Percentiles rank a stretch among this genome's conserved stretches.
These are phyloP conservation scores for Ceyx cyanopectus DNA, from an alignment of 2,113 vertebrate genomes.

Conservation along the genomic window DNA sequence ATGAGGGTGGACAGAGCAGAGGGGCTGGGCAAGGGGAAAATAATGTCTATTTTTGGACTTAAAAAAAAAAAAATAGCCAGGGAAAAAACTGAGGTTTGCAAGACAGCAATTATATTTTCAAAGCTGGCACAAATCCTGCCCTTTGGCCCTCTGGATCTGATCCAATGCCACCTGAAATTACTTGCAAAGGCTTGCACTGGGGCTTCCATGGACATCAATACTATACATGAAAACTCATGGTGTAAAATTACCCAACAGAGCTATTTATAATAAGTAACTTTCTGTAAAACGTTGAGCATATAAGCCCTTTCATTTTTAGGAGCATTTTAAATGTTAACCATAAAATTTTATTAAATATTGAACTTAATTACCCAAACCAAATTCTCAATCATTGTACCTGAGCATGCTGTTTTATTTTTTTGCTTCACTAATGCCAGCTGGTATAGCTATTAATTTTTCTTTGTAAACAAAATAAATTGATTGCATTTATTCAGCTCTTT, in stretches of 20 bases:
- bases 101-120: background rate
- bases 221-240: background rate
- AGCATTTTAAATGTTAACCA: constrained; percentile 27
- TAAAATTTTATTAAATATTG: constrained; percentile 39
- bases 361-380: constrained; percentile 44
- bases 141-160: background rate
- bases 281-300: background rate
- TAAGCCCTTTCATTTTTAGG: constrained; percentile 22
- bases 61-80: background rate
- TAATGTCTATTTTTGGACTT: background rate
- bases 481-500: constrained; percentile 12
- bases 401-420: background rate
- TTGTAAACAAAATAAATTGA: background rate
- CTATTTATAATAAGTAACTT: background rate
- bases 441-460: background rate
- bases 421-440: background rate
- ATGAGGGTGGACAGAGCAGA: background rate
- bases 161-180: background rate
- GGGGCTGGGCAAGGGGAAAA: background rate
- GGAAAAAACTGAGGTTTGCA: background rate
- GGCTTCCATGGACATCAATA: background rate
- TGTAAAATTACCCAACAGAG: background rate
- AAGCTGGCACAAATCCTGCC: background rate
- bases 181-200: background rate
- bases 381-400: constrained; percentile 11